Percentiles rank a stretch among this genome's conserved stretches.
Conservation (phyloP, 2,797 vertebrate genomes). For the Brachyalestes nurse region DNA sequence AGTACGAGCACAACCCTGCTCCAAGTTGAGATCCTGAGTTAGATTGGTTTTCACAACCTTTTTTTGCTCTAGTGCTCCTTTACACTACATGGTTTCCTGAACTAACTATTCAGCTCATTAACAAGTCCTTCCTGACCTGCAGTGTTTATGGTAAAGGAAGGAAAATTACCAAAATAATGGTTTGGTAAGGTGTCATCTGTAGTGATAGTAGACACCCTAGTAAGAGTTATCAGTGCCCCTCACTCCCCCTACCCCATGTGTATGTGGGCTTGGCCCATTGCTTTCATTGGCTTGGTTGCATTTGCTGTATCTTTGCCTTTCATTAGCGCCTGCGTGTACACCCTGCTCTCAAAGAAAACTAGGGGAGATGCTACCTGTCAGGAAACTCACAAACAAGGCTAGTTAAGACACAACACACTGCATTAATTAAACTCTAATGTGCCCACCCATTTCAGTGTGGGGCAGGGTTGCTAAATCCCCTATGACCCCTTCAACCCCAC, state of each 20-base stretch:
- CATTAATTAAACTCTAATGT: conserved; percentile 82
- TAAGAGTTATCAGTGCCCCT: conserved; percentile 69
- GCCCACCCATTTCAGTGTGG: conserved; percentile 67
- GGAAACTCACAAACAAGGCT: conserved; percentile 81
- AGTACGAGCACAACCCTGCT: too few relatives aligned
- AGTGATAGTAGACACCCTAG: conserved; percentile 69
- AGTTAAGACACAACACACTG: conserved; percentile 74
- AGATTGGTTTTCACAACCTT: not conserved
- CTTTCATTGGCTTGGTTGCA: conserved; percentile 75
- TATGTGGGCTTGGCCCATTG: conserved; percentile 70
- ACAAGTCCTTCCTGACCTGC: too few relatives aligned
- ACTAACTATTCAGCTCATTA: too few relatives aligned
- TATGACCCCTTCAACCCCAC: conserved; percentile 62
- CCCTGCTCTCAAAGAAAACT: conserved; percentile 77
- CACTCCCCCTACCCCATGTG: conserved; percentile 60
- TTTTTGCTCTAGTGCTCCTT: not conserved
- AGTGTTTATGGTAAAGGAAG: too few relatives aligned
- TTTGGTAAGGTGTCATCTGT: conserved; percentile 43
- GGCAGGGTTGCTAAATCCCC: conserved; percentile 71
- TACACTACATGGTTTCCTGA: too few relatives aligned
- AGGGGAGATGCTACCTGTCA: conserved; percentile 82
- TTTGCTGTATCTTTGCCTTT: conserved; percentile 74
- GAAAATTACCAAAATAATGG: too few relatives aligned
- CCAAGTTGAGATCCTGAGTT: too few relatives aligned
- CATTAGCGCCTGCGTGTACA: conserved; percentile 79